Percentiles rank a stretch among this genome's conserved stretches.
phyloP scores from a whole-genome alignment of 2,888 invertebrate genomes.

The Latrodectus hesperus region DNA sequence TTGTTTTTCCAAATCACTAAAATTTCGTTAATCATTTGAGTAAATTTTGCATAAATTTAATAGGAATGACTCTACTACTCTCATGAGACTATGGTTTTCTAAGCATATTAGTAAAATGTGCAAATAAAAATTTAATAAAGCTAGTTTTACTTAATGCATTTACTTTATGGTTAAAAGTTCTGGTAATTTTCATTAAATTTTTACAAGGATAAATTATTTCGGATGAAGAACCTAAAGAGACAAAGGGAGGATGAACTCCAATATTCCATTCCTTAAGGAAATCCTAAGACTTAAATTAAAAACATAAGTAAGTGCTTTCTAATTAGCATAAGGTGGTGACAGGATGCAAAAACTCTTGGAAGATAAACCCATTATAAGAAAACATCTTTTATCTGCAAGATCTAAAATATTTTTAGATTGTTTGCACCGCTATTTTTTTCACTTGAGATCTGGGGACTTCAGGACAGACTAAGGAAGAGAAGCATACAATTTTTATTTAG shows the following conservation, averaged over 20 bases:
- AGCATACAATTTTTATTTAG: slow-evolving; percentile 49
- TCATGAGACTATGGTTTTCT: no score
- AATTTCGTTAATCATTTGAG: no score
- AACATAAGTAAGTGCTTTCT: slow-evolving; percentile 34
- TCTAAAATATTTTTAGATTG: slow-evolving; percentile 26
- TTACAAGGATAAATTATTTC: no score
- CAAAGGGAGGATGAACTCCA: background rate
- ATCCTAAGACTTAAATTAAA: background rate
- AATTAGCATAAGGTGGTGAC: slow-evolving; percentile 54
- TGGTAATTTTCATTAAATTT: no score
- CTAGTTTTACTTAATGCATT: no score
- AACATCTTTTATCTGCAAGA: slow-evolving; percentile 25
- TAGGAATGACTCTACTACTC: no score
- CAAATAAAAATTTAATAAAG: no score
- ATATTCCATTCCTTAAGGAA: background rate
- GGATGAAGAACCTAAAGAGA: background rate
- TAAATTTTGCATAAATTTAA: no score
- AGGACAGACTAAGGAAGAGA: background rate
- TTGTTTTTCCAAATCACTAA: no score
- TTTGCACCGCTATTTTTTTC: slow-evolving; percentile 6
- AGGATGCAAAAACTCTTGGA: slow-evolving; percentile 26
- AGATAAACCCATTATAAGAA: slow-evolving; percentile 24
- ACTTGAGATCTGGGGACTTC: background rate
- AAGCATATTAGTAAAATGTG: no score
- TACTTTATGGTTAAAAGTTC: no score